These are phyloP conservation scores for Calyptomena viridis DNA, from an alignment of 2,113 vertebrate species.

Conservation along the genomic window DNA sequence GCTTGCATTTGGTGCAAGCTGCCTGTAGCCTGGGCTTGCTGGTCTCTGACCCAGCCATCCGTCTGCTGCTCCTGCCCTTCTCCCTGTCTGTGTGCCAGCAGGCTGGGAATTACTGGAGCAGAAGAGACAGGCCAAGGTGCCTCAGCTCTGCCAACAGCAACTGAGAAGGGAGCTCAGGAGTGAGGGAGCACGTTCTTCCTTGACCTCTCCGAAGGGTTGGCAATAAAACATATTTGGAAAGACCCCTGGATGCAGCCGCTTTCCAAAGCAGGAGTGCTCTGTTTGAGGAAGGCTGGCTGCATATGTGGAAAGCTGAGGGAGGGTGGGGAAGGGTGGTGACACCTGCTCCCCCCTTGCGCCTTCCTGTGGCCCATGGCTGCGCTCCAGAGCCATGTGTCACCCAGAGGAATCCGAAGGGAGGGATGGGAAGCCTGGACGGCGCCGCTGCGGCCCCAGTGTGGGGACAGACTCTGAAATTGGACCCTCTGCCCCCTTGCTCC, in stretches of 20 bases:
- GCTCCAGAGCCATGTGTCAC: not conserved
- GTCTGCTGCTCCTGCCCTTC: not conserved
- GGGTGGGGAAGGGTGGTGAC: not conserved
- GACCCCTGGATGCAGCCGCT: not conserved
- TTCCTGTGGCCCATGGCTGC: not conserved
- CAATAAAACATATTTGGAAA: not conserved
- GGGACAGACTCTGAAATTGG: not conserved
- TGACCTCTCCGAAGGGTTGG: not conserved
- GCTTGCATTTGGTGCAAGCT: not conserved
- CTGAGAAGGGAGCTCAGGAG: not conserved
- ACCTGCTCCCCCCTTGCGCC: not conserved
- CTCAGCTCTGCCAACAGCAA: not conserved
- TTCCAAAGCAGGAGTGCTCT: not conserved
- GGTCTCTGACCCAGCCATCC: not conserved
- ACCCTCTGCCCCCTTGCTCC: not conserved
- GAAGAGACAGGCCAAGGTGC: not conserved
- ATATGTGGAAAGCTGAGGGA: not conserved
- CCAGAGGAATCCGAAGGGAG: not conserved
- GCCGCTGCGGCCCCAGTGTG: fast-evolving
- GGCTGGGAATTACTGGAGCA: not conserved
- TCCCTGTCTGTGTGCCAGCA: not conserved
- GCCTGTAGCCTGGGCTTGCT: not conserved
- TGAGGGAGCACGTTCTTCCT: not conserved
- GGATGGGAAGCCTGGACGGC: not conserved
- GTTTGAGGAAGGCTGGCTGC: not conserved